Evolutionary conservation across 2,797 vertebrate genomes (phyloP), one percentile per base, ranked within the genome.

Genomic region (Pseudotriccus pelzelni): DNA sequence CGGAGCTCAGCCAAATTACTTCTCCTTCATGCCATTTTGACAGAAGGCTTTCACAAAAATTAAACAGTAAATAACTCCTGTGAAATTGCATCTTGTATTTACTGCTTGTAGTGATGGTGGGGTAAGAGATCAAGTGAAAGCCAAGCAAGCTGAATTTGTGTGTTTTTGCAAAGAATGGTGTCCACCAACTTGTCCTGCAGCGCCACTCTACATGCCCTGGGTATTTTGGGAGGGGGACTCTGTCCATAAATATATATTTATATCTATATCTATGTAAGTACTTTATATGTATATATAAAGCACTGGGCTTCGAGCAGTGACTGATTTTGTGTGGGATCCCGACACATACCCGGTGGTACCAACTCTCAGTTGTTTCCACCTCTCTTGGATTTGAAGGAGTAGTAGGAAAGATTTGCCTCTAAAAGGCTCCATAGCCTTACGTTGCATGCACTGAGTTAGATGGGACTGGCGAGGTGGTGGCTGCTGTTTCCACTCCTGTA

Each of bases 11-110:
- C 91, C 87, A 74, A 89, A 86, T 93, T 93, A 28, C 41, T 89
- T 79, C 80, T 93, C 73, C 89, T 93, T 81, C 63, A 14, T 87
- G 91, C 93, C 94, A 83, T 84, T 96, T 77, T 91, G 91, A 90
- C 93, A 94, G 94, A 91, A 94, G 87, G 93, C 83, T 94, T 96
- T 88, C 91, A 93, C 78, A 94, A 70, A 93, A 96, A 94, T 91
- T 70, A 74, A 94, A 80, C 89, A 91, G 69, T 88, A 89, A 88
- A 86, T 93, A 95, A 92, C 69, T 93, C 84, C 81, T 86, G 69
- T 74, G 89, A 90, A 94, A 93, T 28, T 91, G 63, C 77, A 58
- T 93, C 87, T 91, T 84, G 30, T 86, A 67, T 92, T 95, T 94
- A 69, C 89, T 84, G 83, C 77, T 86, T 81, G 88, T 63, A 53